Base-by-base conservation (phyloP, 2,888 invertebrate species). In the Synanthedon tipuliformis region DNA sequence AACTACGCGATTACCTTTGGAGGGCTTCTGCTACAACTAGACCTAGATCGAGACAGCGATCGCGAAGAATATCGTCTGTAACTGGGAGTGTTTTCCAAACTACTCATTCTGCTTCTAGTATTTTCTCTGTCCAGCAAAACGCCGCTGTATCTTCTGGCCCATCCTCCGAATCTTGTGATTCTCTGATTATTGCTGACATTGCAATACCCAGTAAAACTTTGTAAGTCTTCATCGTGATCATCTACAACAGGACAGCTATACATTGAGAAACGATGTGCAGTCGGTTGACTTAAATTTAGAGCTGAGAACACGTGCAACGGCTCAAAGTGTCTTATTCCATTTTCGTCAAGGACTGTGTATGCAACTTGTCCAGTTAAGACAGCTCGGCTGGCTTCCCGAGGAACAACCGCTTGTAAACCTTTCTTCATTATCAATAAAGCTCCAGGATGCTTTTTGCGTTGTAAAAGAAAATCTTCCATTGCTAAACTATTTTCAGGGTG, bases 311-410 rank as follows among this genome's bases (percentile, higher is more conserved):
- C 93, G 66, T 93, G 92, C 62, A 93, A 81, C 0, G 94, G 94
- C 66, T 93, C 93, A 66, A 94, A 94, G 65, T 92, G 91, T 54
- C 90, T 90, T 41, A 94, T 90, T 23, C 94, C 94, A 59, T 89
- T 90, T 73, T 94, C 94, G 63, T 94, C 94, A 3, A 94, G 88
- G 8, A 94, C 90, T 11, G 92, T 92, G 68, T 94, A 94, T 1
- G 93, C 89, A 0, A 93, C 90, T 76, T 93, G 89, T 3, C 94
- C 94, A 1, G 92, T 92, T 10, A 94, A 75, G 1, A 94, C 93
- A 15, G 91, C 90, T 40, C 92, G 89, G 53, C 93, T 91, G 0
- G 93, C 92, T 73, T 94, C 94, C 52, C 92, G 89, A 0, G 94
- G 94, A 4, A 94, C 90, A 2, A 94, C 93, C 0, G 92, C 92